Evolutionary conservation across 2,113 vertebrate species (phyloP).

Genomic region (Poeciliopsis occidentalis): DNA sequence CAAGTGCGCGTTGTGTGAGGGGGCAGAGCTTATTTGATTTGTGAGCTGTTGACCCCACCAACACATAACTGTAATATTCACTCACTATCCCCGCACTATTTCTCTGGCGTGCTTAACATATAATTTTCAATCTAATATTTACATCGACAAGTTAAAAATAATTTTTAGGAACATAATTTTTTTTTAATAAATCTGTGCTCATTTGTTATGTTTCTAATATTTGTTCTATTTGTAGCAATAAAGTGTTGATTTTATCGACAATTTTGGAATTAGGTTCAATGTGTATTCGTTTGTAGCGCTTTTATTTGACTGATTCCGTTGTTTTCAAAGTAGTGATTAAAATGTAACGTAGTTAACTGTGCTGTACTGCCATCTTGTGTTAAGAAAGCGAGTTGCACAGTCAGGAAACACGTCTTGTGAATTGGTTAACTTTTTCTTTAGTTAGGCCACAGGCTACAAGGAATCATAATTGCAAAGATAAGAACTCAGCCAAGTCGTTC

Average conservation of each 20-base stretch:
- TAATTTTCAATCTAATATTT: neutral
- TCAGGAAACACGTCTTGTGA: neutral
- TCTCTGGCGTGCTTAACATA: neutral
- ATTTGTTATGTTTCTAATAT: neutral
- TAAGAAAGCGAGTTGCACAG: neutral
- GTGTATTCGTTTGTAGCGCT: constrained; percentile 2
- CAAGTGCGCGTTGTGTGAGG: constrained; percentile 49
- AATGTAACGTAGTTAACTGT: constrained; percentile 17
- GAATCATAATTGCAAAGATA: constrained; percentile 67
- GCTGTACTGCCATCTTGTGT: constrained; percentile 65
- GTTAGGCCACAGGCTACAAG: constrained; percentile 23
- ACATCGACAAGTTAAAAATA: neutral
- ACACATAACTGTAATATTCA: constrained; percentile 10
- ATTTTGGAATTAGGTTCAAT: neutral
- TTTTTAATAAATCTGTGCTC: neutral
- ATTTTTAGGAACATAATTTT: neutral
- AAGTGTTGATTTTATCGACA: neutral
- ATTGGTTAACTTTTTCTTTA: neutral
- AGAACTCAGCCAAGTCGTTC: constrained; percentile 41
- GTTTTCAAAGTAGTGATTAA: neutral
- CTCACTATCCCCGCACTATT: neutral
- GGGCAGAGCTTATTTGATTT: constrained; percentile 68
- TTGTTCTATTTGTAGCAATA: neutral
- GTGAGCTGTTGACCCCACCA: constrained; percentile 56
- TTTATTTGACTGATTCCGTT: neutral